These are phyloP conservation scores for Flabesymbios commensalis DNA, from an alignment of 2,888 invertebrate genomes.

Conservation along the genomic window DNA sequence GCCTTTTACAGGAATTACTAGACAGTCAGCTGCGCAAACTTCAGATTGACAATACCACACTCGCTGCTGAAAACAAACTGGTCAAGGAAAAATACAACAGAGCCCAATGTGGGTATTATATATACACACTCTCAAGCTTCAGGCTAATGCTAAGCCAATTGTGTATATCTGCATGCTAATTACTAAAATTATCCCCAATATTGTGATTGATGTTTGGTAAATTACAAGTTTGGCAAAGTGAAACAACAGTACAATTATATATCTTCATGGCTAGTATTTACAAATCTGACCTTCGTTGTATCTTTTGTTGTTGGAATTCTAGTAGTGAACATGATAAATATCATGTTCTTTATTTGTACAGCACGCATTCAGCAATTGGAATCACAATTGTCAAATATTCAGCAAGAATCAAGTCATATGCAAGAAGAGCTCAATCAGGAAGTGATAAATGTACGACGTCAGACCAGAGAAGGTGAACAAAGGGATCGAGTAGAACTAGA, in stretches of 20 bases:
- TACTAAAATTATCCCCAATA: no score
- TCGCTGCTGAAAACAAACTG: conserved; percentile 50
- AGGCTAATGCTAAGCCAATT: no score
- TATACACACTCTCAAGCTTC: no score
- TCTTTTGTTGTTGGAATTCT: no score
- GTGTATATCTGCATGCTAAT: no score
- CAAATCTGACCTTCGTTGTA: no score
- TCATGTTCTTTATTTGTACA: no score
- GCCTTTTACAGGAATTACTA: conserved; percentile 43
- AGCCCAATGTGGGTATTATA: conserved; percentile 40
- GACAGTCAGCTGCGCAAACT: conserved; percentile 51
- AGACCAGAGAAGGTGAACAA: conserved; percentile 35
- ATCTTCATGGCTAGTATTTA: no score
- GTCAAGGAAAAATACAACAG: conserved; percentile 53
- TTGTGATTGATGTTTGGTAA: no score
- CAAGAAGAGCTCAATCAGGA: conserved; percentile 39
- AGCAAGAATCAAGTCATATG: conserved; percentile 38
- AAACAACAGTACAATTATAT: no score
- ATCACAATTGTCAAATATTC: conserved; percentile 31
- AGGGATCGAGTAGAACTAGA: conserved; percentile 38
- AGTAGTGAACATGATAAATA: no score
- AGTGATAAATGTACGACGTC: conserved; percentile 30
- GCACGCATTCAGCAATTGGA: conserved; percentile 44
- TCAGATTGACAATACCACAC: conserved; percentile 47
- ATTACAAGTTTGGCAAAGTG: no score